Conservation (phyloP, 2,888 invertebrate species). For the Sericinus montela region DNA sequence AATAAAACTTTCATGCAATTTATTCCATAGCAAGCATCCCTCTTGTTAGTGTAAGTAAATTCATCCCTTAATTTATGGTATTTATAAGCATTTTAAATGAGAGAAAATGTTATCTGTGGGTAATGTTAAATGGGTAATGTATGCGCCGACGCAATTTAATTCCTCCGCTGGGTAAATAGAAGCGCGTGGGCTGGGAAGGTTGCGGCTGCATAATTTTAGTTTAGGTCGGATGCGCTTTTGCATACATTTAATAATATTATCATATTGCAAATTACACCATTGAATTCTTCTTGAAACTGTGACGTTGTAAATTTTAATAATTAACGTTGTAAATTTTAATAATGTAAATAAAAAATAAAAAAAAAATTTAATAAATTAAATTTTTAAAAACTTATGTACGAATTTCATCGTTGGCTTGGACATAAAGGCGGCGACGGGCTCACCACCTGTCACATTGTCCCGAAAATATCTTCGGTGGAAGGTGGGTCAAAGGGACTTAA, state of each 20-base stretch:
- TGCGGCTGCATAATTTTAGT: conserved; percentile 16
- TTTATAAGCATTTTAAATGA: conserved; percentile 18
- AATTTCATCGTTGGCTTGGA: too few species aligned
- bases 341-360: too few species aligned
- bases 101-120: conserved; percentile 13
- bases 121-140: conserved; percentile 32
- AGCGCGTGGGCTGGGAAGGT: conserved; percentile 49
- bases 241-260: conserved; percentile 8
- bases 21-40: not conserved
- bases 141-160: conserved; percentile 51
- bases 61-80: conserved; percentile 14
- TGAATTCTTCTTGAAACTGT: not conserved
- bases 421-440: too few species aligned
- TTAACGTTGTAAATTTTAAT: too few species aligned
- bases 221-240: conserved; percentile 14
- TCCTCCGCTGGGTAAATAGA: conserved; percentile 42
- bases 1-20: too few species aligned
- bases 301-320: too few species aligned
- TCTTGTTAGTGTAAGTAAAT: not conserved
- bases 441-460: too few species aligned
- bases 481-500: too few species aligned
- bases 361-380: too few species aligned
- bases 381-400: too few species aligned
- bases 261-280: not conserved
- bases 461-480: too few species aligned